Evolutionary conservation across 2,888 invertebrate genomes (phyloP).

Genomic region (Ochropacha duplaris): DNA sequence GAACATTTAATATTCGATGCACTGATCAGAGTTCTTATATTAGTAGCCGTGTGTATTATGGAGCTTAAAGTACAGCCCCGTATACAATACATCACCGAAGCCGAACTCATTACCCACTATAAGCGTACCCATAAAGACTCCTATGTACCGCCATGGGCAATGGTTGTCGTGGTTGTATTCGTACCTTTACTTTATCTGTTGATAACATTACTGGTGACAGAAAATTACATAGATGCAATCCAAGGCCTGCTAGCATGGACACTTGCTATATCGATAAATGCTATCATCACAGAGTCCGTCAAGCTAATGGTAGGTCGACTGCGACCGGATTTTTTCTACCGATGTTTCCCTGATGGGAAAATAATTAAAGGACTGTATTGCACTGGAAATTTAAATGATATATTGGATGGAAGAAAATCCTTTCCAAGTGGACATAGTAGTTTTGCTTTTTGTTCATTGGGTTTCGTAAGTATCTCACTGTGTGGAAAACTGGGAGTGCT

Average conservation of each 20-base stretch:
- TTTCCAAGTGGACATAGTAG: slow-evolving; percentile 95
- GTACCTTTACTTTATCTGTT: slow-evolving; percentile 82
- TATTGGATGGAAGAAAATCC: slow-evolving; percentile 91
- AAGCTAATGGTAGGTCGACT: slow-evolving; percentile 87
- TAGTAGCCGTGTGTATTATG: slow-evolving; percentile 56
- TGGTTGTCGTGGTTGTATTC: slow-evolving; percentile 84
- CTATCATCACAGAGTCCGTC: slow-evolving; percentile 83
- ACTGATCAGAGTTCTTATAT: slow-evolving; percentile 40
- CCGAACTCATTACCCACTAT: slow-evolving; percentile 88
- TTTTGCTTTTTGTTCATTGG: slow-evolving; percentile 89
- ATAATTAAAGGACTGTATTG: slow-evolving; percentile 77
- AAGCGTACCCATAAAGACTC: slow-evolving; percentile 87
- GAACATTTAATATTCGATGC: slow-evolving; percentile 38
- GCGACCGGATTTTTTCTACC: slow-evolving; percentile 91
- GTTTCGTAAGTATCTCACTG: slow-evolving; percentile 87
- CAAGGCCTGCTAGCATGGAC: slow-evolving; percentile 80
- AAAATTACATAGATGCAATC: slow-evolving; percentile 35
- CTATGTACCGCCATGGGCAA: slow-evolving; percentile 84
- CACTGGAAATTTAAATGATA: slow-evolving; percentile 82
- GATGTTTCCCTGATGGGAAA: slow-evolving; percentile 91
- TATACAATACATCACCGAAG: slow-evolving; percentile 87
- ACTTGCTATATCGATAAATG: slow-evolving; percentile 85
- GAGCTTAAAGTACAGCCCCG: slow-evolving; percentile 85
- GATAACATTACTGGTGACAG: slow-evolving; percentile 52
- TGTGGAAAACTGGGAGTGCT: slow-evolving; percentile 87